Percentiles rank a stretch among this genome's conserved stretches.
These are phyloP conservation scores for Panzeria rudis DNA, from an alignment of 2,888 invertebrate species.

Conservation along the genomic window DNA sequence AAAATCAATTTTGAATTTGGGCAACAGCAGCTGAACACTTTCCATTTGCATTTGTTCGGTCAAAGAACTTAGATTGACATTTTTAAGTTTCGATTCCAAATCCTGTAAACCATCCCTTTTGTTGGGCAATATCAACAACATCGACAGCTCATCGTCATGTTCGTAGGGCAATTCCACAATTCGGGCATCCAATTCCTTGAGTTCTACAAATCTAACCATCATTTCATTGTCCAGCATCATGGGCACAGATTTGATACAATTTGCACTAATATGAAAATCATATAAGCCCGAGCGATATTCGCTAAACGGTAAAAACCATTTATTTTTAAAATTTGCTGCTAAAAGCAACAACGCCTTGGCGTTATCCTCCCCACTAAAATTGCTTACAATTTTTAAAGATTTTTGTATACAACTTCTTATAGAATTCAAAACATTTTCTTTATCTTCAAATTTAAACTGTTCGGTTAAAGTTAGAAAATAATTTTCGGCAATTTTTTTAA, in stretches of 20 bases:
- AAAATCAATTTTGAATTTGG: constrained; percentile 93
- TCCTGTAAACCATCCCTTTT: constrained; percentile 87
- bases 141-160: constrained; percentile 86
- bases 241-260: constrained; percentile 85
- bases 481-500: constrained; percentile 79
- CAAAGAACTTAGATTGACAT: constrained; percentile 85
- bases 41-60: constrained; percentile 84
- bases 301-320: constrained; percentile 81
- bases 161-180: constrained; percentile 90
- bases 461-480: constrained; percentile 79
- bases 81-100: constrained; percentile 87
- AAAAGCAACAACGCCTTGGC: constrained; percentile 74
- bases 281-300: constrained; percentile 79
- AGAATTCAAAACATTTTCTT: constrained; percentile 41
- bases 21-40: constrained; percentile 87
- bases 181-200: constrained; percentile 85
- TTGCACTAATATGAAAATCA: constrained; percentile 84
- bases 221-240: constrained; percentile 85
- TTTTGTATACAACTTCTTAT: constrained; percentile 43
- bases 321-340: constrained; percentile 77
- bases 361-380: constrained; percentile 22
- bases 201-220: constrained; percentile 84
- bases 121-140: constrained; percentile 91
- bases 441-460: constrained; percentile 76
- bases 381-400: constrained; percentile 7